A percentile compares a stretch with the other conserved stretches of the same genome.
Evolutionary conservation across 2,797 vertebrate genomes (phyloP).

Genomic region (Halcyon chelicuti): DNA sequence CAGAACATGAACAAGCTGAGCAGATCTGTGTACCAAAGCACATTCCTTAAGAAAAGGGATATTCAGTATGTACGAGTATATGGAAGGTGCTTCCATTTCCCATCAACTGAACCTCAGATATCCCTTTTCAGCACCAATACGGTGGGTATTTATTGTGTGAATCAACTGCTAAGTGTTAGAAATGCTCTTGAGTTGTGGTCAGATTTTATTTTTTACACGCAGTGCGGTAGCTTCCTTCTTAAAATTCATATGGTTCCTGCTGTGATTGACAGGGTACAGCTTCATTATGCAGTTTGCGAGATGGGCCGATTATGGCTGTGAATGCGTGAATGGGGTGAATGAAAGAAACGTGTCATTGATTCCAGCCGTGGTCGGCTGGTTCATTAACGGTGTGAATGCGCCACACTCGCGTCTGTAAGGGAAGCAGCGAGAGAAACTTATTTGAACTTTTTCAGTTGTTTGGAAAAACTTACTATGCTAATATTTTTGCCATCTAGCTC

Average conservation of each 20-base stretch:
- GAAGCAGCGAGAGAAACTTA: constrained; percentile 28
- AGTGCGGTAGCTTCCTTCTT: constrained; percentile 72
- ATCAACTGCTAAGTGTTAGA: constrained; percentile 47
- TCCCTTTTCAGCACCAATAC: constrained; percentile 40
- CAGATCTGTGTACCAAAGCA: constrained; percentile 1
- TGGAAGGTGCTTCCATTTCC: constrained; percentile 63
- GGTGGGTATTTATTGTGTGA: constrained; percentile 70
- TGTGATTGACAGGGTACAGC: constrained; percentile 84
- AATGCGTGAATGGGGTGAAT: constrained; percentile 85
- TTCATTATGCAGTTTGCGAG: constrained; percentile 82
- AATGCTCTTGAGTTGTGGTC: constrained; percentile 77
- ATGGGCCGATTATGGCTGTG: constrained; percentile 80
- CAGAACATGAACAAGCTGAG: constrained; percentile 14
- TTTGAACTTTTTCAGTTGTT: constrained; percentile 37
- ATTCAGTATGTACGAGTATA: not conserved
- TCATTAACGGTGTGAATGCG: constrained; percentile 84
- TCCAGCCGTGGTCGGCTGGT: constrained; percentile 82
- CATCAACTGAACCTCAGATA: constrained; percentile 29
- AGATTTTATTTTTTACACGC: constrained; percentile 6
- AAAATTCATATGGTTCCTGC: constrained; percentile 71
- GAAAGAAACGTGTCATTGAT: constrained; percentile 87
- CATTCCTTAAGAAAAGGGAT: not conserved
- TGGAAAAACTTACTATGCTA: constrained; percentile 39
- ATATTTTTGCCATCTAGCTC: constrained; percentile 16
- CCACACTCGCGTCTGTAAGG: not conserved